A percentile compares a stretch with the other conserved stretches of the same genome.
phyloP scores from a whole-genome alignment of 1,140 invertebrate genomes.

The Pomacea maculata region DNA sequence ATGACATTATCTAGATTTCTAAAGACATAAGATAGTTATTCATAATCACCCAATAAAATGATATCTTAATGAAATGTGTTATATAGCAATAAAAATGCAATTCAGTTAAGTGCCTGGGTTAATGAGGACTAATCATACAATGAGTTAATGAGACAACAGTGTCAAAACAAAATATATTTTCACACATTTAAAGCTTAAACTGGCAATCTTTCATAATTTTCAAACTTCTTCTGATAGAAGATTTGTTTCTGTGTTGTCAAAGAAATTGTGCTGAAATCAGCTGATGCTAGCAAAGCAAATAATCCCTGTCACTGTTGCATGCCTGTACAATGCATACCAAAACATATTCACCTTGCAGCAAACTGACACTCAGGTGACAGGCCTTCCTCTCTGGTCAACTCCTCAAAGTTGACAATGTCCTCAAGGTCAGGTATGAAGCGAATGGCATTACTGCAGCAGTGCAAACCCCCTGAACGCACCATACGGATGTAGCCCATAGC shows the following conservation, averaged over 20 bases:
- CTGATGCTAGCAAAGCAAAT: too few relatives aligned
- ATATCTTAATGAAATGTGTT: neutral
- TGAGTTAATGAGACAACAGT: too few relatives aligned
- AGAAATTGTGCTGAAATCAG: too few relatives aligned
- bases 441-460: conserved; percentile 90
- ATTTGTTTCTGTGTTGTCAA: too few relatives aligned
- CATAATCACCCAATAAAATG: neutral
- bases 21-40: conserved; percentile 19
- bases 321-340: too few relatives aligned
- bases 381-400: conserved; percentile 69
- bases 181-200: too few relatives aligned
- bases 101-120: neutral
- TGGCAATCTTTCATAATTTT: too few relatives aligned
- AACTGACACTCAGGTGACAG: conserved; percentile 72
- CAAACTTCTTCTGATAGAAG: too few relatives aligned
- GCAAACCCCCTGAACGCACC: conserved; percentile 91
- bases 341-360: conserved; percentile 67
- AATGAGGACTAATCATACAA: neutral
- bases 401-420: conserved; percentile 73
- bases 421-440: conserved; percentile 89
- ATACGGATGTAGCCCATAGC: conserved; percentile 95
- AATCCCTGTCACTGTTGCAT: too few relatives aligned
- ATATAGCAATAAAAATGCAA: neutral
- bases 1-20: conserved; percentile 81
- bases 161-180: too few relatives aligned